Conservation (phyloP, 2,113 vertebrate species). For the Todiramphus chloris region DNA sequence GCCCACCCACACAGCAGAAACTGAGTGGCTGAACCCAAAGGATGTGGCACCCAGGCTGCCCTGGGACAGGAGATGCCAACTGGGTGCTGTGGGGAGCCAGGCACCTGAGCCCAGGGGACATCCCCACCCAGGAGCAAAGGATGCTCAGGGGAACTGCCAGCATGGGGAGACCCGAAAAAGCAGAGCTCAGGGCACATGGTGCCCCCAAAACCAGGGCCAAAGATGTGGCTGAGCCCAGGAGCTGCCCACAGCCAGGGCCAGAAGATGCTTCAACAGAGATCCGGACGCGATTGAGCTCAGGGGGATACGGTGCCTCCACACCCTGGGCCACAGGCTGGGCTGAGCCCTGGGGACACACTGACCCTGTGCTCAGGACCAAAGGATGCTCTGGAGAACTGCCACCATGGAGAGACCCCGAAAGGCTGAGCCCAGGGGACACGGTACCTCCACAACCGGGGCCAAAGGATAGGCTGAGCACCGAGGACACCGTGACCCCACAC, state of each 20-base stretch:
- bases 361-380: not conserved
- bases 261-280: not conserved
- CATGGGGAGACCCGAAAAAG: accelerated
- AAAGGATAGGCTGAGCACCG: too few species aligned
- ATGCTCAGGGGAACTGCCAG: not conserved
- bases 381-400: not conserved
- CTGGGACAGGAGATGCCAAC: accelerated
- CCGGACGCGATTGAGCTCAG: not conserved
- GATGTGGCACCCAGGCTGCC: accelerated
- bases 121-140: too few species aligned
- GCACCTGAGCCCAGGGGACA: not conserved
- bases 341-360: not conserved
- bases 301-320: not conserved
- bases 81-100: accelerated
- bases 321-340: too few species aligned
- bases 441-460: not conserved
- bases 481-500: not conserved
- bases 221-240: not conserved
- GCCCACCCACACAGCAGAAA: accelerated
- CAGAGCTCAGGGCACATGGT: not conserved
- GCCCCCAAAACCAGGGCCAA: not conserved
- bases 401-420: accelerated
- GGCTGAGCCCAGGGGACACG: not conserved
- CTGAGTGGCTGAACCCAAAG: accelerated
- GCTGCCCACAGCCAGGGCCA: too few species aligned